phyloP scores from a whole-genome alignment of 2,888 invertebrate genomes.

The Hirtodrosophila confusa region DNA sequence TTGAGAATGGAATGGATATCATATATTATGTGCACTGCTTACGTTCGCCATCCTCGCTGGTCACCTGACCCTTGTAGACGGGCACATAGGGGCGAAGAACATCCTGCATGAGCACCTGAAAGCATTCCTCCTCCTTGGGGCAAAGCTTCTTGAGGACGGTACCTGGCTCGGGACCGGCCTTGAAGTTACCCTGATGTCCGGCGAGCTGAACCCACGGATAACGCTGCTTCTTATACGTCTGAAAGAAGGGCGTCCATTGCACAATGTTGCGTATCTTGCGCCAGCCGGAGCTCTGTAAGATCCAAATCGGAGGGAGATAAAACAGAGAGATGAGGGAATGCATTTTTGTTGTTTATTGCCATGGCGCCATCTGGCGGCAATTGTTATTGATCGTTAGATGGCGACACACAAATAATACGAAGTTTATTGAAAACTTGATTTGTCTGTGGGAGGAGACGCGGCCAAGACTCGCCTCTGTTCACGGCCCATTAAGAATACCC shows the following conservation, averaged over 20 bases:
- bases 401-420: conserved; percentile 11
- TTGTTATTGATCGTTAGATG: conserved; percentile 7
- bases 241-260: conserved; percentile 98
- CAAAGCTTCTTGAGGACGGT: conserved; percentile 97
- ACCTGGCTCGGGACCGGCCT: conserved; percentile 95
- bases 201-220: conserved; percentile 99
- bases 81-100: conserved; percentile 95
- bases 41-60: conserved; percentile 91
- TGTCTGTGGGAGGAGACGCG: conserved; percentile 38
- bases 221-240: conserved; percentile 97
- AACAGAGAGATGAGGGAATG: not conserved
- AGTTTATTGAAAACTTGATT: conserved; percentile 17
- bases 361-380: conserved; percentile 25
- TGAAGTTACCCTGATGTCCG: conserved; percentile 97
- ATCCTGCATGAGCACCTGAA: conserved; percentile 93
- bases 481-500: conserved; percentile 28
- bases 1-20: not conserved
- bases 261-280: conserved; percentile 96
- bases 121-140: conserved; percentile 94
- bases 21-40: conserved; percentile 68
- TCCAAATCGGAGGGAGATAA: not conserved
- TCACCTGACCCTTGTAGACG: conserved; percentile 94
- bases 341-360: not conserved
- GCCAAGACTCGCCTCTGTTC: conserved; percentile 8
- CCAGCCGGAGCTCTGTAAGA: conserved; percentile 93